Base-by-base conservation (phyloP, 2,888 invertebrate genomes). In the Chelonus formosanus region DNA sequence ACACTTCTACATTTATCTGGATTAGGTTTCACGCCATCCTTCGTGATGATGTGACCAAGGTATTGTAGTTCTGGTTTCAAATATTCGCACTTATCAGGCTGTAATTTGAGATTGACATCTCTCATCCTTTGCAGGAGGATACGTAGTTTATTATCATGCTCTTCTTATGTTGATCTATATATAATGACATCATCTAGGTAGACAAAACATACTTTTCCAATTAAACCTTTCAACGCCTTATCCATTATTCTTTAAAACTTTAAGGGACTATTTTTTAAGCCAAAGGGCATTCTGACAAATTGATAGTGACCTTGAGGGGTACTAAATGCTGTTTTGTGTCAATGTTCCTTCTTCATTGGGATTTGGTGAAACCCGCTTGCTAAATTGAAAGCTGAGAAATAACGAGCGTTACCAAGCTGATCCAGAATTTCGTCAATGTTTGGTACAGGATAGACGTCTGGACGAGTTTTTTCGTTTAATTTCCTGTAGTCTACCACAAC, bases 301-400 rank as follows among this genome's bases (percentile, higher is more conserved):
- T 71, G 54, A 7, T 63, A 69, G 59, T 69, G 65, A 40, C 65
- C 67, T n/a, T 58, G 58, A 3, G 54, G 59, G 6, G 59, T 66
- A 36, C 56, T 64, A 32, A 69, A 69, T 0, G 67, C 61, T 10
- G 63, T 71, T 58, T 69, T 65, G 0, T 61, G 20, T n/a, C 60
- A 31, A 40, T 65, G 44, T 44, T 53, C 3, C 3, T 36, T 40
- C 40, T 67, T 59, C 68, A 70, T 68, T 10, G 73, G 70, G n/a
- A 74, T 71, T 58, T 75, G 75, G 52, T 77, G 73, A 52, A 73
- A 76, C 1, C 75, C 74, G 5, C 65, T 68, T 3, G 73, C 72
- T 1, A 76, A 43, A 52, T 77, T 74, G 1, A 76, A 66, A 1
- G 71, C 72, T 1, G 73, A 68, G 59, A 74, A 76, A 58, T 74